Conservation (phyloP, 2,113 vertebrate species). For the Mesitornis unicolor region DNA sequence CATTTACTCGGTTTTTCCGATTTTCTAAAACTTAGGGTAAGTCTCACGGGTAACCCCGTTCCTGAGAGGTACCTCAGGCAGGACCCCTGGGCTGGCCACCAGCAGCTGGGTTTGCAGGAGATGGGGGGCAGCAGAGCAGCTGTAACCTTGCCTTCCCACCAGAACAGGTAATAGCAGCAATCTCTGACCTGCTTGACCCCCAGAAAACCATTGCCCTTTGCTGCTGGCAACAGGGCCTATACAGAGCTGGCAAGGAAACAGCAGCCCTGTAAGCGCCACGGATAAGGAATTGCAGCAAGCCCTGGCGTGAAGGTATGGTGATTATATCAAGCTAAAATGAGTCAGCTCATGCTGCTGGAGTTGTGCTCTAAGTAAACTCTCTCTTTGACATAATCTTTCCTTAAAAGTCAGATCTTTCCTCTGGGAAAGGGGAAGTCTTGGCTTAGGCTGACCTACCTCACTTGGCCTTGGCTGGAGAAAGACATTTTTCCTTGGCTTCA, state of each 20-base stretch:
- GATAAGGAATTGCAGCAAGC: neutral
- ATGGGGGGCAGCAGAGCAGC: neutral
- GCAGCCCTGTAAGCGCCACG: neutral
- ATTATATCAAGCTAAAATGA: neutral
- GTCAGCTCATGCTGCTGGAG: neutral
- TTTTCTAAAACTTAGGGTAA: neutral
- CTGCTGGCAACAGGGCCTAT: neutral
- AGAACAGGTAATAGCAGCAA: neutral
- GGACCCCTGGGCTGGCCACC: neutral
- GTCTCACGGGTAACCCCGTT: neutral
- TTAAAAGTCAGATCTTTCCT: conserved; percentile 52
- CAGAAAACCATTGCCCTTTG: neutral
- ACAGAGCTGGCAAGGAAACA: neutral
- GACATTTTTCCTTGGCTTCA: neutral
- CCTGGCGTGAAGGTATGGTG: neutral
- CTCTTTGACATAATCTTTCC: neutral
- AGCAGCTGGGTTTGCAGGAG: neutral
- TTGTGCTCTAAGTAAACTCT: conserved; percentile 12
- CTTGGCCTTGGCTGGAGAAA: conserved; percentile 21
- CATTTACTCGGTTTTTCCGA: neutral
- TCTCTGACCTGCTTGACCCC: neutral
- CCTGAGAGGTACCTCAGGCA: fast-evolving
- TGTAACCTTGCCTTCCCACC: neutral
- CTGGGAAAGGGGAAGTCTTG: conserved; percentile 52
- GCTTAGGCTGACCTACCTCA: conserved; percentile 6